Percentiles rank a stretch among this genome's conserved stretches.
Evolutionary conservation across 2,113 vertebrate genomes (phyloP).

Genomic region (Agelaius tricolor): DNA sequence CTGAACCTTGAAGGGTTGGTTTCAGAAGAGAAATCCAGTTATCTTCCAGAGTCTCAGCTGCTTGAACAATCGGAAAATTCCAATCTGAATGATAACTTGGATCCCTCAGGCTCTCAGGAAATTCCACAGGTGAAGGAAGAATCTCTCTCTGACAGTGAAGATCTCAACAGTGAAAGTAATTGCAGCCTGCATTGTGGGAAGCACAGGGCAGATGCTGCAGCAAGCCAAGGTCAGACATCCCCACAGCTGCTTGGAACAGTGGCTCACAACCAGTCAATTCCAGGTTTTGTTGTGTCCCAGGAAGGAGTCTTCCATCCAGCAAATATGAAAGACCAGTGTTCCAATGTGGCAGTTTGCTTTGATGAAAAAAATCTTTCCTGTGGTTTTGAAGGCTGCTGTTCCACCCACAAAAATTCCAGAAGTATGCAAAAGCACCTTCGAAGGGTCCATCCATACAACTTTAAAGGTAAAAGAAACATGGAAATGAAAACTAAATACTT

Average conservation of each 20-base stretch:
- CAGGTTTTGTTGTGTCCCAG: slow-evolving; percentile 66
- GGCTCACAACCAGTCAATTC: slow-evolving; percentile 52
- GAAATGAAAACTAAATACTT: slow-evolving; percentile 72
- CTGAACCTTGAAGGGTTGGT: slow-evolving; percentile 60
- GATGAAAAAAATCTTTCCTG: slow-evolving; percentile 89
- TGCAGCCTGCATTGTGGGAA: slow-evolving; percentile 73
- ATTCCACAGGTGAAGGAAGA: slow-evolving; percentile 64
- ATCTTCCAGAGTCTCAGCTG: slow-evolving; percentile 43
- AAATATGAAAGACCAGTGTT: slow-evolving; percentile 69
- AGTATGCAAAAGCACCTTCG: slow-evolving; percentile 89
- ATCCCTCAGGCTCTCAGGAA: slow-evolving; percentile 60
- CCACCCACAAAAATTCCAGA: slow-evolving; percentile 84
- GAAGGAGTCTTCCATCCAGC: slow-evolving; percentile 71
- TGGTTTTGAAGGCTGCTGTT: slow-evolving; percentile 89
- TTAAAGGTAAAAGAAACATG: slow-evolving; percentile 81
- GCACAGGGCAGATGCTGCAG: slow-evolving; percentile 48
- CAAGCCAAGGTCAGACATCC: slow-evolving; percentile 44
- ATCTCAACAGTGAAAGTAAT: slow-evolving; percentile 71
- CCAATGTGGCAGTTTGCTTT: slow-evolving; percentile 84
- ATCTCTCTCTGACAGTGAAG: slow-evolving; percentile 57
- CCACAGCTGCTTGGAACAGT: slow-evolving; percentile 39
- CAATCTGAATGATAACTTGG: slow-evolving; percentile 50
- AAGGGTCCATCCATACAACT: slow-evolving; percentile 83
- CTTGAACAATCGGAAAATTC: slow-evolving; percentile 63
- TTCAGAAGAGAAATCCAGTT: slow-evolving; percentile 53